Conservation (phyloP, 2,113 vertebrate species). For the Halcyon senegalensis region DNA sequence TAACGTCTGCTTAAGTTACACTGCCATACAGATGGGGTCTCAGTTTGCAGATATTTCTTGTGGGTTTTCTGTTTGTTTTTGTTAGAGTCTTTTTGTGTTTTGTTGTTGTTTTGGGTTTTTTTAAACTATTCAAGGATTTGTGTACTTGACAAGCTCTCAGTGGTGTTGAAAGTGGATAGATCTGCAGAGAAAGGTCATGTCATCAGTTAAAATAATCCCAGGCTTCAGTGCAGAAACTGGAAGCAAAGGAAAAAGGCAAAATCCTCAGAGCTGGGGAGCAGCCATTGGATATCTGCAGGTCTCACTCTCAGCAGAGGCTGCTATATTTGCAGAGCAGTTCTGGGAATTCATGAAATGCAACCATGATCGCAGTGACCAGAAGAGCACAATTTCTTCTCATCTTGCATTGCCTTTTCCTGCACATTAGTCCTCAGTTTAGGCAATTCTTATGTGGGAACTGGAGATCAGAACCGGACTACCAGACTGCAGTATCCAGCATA, state of each 20-base stretch:
- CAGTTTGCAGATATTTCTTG: conserved; percentile 13
- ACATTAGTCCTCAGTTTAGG: neutral
- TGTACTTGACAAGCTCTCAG: neutral
- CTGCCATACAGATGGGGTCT: neutral
- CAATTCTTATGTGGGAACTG: rapidly evolving
- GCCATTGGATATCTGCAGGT: neutral
- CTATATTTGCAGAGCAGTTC: neutral
- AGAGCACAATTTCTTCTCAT: neutral
- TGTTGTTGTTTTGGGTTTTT: neutral
- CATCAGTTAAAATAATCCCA: neutral
- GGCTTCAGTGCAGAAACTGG: conserved; percentile 25
- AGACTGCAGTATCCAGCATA: neutral
- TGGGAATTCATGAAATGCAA: neutral
- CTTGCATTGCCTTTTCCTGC: neutral
- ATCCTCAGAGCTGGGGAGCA: neutral
- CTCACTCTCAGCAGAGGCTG: neutral
- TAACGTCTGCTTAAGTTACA: neutral
- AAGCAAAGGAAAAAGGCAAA: neutral
- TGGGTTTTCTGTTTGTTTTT: neutral
- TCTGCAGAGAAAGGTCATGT: neutral
- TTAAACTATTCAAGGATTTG: conserved; percentile 22
- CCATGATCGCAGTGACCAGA: neutral
- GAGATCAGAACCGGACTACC: neutral
- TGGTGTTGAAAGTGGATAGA: neutral
- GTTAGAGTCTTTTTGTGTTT: neutral